Evolutionary conservation across 2,113 vertebrate species (phyloP).

Genomic region (Zeus faber): DNA sequence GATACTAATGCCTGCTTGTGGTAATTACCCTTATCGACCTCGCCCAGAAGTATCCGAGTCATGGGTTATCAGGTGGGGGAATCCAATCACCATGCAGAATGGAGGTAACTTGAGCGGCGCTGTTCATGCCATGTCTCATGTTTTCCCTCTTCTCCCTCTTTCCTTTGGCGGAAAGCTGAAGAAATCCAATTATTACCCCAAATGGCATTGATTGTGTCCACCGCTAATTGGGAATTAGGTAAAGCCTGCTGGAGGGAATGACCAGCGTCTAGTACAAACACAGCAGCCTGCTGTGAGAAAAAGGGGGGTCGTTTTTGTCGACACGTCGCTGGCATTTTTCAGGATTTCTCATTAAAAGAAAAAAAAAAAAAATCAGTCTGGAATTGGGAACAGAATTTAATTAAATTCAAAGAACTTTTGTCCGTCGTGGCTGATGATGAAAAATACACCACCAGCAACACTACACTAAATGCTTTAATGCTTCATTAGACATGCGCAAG

Average conservation of each 20-base stretch:
- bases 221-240: constrained; percentile 15
- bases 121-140: constrained; percentile 26
- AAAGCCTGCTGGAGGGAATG: constrained; percentile 7
- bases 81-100: constrained; percentile 49
- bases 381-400: too few relatives aligned
- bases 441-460: too few relatives aligned
- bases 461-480: too few relatives aligned
- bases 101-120: constrained; percentile 29
- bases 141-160: constrained; percentile 6
- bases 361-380: too few relatives aligned
- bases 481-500: too few relatives aligned
- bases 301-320: too few relatives aligned
- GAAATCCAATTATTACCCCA: constrained; percentile 41
- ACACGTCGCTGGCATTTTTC: too few relatives aligned
- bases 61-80: constrained; percentile 27
- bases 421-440: too few relatives aligned
- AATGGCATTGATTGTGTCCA: constrained; percentile 45
- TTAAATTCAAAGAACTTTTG: too few relatives aligned
- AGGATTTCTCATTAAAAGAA: too few relatives aligned
- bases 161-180: constrained; percentile 3
- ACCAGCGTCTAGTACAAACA: too few relatives aligned
- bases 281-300: too few relatives aligned
- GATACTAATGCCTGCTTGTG: constrained; percentile 14
- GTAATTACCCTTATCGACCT: constrained; percentile 54
- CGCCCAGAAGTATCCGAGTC: constrained; percentile 23